Percentiles rank a stretch among this genome's conserved stretches.
Evolutionary conservation across 2,888 invertebrate genomes (phyloP).

Genomic region (Archips xylosteana): DNA sequence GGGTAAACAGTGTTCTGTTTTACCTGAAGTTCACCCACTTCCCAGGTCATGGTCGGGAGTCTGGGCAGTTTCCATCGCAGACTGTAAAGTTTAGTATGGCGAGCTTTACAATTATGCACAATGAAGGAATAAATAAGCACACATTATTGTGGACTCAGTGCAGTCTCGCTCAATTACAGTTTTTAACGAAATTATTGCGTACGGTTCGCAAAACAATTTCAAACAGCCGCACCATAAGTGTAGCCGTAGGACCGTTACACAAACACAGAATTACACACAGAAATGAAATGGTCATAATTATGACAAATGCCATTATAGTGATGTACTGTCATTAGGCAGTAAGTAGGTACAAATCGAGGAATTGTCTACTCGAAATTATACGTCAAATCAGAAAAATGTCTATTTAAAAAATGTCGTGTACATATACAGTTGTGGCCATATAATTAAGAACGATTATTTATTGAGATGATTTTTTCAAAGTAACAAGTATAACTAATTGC

Average conservation of each 20-base stretch:
- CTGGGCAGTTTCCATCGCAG: conserved; percentile 16
- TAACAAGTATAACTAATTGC: too few relatives aligned
- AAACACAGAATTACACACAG: background rate
- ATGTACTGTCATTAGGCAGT: too few relatives aligned
- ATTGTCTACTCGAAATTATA: too few relatives aligned
- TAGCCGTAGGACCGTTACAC: background rate
- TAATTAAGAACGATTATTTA: too few relatives aligned
- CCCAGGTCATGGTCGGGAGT: conserved; percentile 12
- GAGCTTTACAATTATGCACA: conserved; percentile 51
- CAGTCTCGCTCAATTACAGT: conserved; percentile 62
- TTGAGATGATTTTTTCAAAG: too few relatives aligned
- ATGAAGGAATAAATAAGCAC: conserved; percentile 58
- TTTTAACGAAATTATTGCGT: conserved; percentile 56
- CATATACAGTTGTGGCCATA: too few relatives aligned
- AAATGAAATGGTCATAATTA: background rate
- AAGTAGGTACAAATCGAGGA: too few relatives aligned
- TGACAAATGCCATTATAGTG: too few relatives aligned
- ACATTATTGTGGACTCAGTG: conserved; percentile 57
- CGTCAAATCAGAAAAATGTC: too few relatives aligned
- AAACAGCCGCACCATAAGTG: conserved; percentile 1
- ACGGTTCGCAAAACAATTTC: conserved; percentile 39
- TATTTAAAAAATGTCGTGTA: too few relatives aligned
- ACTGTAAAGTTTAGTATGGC: conserved; percentile 46
- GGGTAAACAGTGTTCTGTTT: conserved; percentile 7
- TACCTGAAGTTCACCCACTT: conserved; percentile 24